Base-by-base conservation (phyloP, 2,888 invertebrate genomes). In the Aleiodes alternator region DNA sequence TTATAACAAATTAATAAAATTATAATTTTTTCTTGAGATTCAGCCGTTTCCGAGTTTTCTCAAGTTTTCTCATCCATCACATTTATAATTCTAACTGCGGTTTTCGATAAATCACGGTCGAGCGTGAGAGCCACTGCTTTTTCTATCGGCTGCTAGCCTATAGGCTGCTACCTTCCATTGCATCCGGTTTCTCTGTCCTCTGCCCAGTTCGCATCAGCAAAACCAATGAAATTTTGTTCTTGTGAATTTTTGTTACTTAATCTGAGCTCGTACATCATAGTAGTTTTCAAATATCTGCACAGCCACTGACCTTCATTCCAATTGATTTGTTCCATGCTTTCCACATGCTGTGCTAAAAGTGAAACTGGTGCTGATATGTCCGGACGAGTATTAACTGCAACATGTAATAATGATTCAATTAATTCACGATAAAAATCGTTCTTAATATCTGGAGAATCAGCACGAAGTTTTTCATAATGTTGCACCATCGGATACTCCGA, bases 121-220 rank as follows among this genome's bases (percentile, higher is more conserved):
- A 38, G 38, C 38, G 38, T 38, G 38, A 38, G 38, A 38, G 8
- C 38, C 38, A 38, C 38, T 38, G 38, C 8, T 38, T 8, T 38
- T 38, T 38, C 38, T 38, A 38, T 38, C 38, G 38, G 38, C 38
- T 38, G 38, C 38, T 38, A 38, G 38, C 3, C 38, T 8, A 38
- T 38, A 7, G 38, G 38, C 38, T 38, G 38, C 38, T 38, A 38
- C 38, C 38, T 38, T 38, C 38, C 38, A 38, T 8, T 38, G 8
- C 38, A 38, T 38, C n/a, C n/a, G n/a, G n/a, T 80, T 4, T 16
- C n/a, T 56, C 78, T 76, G 69, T 85, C 76, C 55, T 85, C 82
- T 1, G 84, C 86, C 85, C 84, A 86, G 77, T 83, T 82, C 31
- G 86, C 85, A 77, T 87, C 88, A 85, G 82, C 82, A 79, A 82